Conservation (phyloP, 2,113 vertebrate species). For the Castor canadensis region DNA sequence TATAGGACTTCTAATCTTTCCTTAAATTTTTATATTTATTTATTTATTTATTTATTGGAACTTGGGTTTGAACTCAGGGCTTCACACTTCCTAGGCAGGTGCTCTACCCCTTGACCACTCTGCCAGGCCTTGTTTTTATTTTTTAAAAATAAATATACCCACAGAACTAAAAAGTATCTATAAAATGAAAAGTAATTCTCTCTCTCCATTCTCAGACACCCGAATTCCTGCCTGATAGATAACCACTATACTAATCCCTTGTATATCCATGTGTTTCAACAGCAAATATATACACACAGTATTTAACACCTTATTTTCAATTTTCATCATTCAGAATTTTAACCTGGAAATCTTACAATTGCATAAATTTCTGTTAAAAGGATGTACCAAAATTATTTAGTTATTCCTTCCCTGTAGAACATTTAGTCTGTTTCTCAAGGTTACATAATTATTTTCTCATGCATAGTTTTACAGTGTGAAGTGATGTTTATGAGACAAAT, state of each 20-base stretch:
- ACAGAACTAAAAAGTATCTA: neutral
- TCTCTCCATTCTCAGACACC: neutral
- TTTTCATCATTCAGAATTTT: too few relatives aligned
- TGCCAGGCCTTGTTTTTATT: neutral
- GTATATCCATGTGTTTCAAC: conserved; percentile 3
- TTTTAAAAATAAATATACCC: conserved; percentile 15
- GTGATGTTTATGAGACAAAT: neutral
- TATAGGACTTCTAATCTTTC: neutral
- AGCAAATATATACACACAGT: neutral
- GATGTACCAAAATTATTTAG: neutral
- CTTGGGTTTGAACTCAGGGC: too few relatives aligned
- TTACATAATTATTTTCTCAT: neutral
- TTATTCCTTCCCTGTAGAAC: neutral
- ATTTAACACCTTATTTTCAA: neutral
- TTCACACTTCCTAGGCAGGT: too few relatives aligned
- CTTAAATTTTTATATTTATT: neutral
- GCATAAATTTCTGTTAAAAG: neutral
- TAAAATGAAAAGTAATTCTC: neutral
- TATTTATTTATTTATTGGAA: too few relatives aligned
- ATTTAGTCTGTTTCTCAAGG: neutral
- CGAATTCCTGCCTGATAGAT: neutral
- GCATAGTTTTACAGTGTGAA: neutral
- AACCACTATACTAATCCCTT: neutral
- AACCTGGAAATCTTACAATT: too few relatives aligned
- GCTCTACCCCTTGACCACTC: too few relatives aligned